A percentile compares a stretch with the other conserved stretches of the same genome.
Conservation (phyloP, 2,797 vertebrate species). For the Gallirallus australis region DNA sequence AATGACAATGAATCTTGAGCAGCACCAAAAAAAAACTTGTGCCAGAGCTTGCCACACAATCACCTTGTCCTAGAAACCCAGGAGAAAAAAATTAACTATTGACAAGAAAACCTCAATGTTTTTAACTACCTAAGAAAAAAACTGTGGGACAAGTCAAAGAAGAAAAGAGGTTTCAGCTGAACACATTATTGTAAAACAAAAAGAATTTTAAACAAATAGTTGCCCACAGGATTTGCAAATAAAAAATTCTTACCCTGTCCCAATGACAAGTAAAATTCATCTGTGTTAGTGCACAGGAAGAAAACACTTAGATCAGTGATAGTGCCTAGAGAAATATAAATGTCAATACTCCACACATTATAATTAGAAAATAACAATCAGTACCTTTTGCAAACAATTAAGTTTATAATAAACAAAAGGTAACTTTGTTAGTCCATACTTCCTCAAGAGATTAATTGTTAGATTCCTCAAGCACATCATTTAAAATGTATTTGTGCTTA, state of each 20-base stretch:
- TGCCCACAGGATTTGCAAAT: neutral
- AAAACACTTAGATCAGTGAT: neutral
- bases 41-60: neutral
- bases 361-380: neutral
- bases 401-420: neutral
- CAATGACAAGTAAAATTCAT: neutral
- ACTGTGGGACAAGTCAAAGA: neutral
- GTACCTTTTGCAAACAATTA: neutral
- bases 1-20: neutral
- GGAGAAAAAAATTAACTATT: neutral
- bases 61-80: neutral
- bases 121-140: neutral
- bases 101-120: neutral
- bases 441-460: constrained; percentile 34
- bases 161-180: neutral
- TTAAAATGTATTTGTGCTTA: neutral
- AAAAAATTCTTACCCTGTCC: neutral
- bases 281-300: neutral
- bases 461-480: neutral
- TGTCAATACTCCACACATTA: neutral
- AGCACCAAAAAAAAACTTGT: neutral
- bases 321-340: neutral
- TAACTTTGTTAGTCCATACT: neutral
- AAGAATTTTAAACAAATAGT: neutral
- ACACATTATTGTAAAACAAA: neutral